Evolutionary conservation across 2,113 vertebrate genomes (phyloP).

Genomic region (Zosterops japonicus): DNA sequence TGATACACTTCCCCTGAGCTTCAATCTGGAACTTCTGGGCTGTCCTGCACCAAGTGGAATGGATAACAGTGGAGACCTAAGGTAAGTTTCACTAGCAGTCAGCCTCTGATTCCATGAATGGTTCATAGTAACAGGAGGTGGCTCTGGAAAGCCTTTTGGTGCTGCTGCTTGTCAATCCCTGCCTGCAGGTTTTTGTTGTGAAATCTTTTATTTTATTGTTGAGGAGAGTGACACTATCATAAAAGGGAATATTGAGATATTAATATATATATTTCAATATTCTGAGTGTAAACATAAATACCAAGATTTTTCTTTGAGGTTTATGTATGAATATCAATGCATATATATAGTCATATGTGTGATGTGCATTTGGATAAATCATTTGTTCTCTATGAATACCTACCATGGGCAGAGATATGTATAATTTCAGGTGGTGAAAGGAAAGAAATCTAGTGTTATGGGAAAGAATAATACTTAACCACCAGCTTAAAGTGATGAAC

Average conservation of each 20-base stretch:
- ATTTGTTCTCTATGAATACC: neutral
- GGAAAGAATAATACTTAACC: neutral
- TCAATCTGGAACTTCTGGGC: neutral
- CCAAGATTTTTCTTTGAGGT: conserved; percentile 13
- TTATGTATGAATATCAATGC: neutral
- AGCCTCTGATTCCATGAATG: neutral
- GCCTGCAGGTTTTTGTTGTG: conserved; percentile 30
- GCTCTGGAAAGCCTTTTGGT: conserved; percentile 25
- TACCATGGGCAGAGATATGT: neutral
- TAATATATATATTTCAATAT: conserved; percentile 28
- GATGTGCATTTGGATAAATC: neutral
- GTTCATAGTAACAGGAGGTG: neutral
- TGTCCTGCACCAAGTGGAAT: neutral
- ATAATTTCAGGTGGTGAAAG: neutral
- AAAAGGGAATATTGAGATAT: conserved; percentile 39
- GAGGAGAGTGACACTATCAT: neutral
- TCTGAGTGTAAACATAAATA: conserved; percentile 45
- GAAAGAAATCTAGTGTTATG: neutral
- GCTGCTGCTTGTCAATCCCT: conserved; percentile 23
- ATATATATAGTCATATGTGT: neutral
- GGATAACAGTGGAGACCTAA: conserved; percentile 22
- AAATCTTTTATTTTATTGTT: conserved; percentile 42
- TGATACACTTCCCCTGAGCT: conserved; percentile 32
- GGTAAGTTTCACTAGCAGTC: conserved; percentile 9
- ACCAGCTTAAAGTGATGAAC: neutral